Base-by-base conservation (phyloP, 2,113 vertebrate species). In the Gallinago undulata region DNA sequence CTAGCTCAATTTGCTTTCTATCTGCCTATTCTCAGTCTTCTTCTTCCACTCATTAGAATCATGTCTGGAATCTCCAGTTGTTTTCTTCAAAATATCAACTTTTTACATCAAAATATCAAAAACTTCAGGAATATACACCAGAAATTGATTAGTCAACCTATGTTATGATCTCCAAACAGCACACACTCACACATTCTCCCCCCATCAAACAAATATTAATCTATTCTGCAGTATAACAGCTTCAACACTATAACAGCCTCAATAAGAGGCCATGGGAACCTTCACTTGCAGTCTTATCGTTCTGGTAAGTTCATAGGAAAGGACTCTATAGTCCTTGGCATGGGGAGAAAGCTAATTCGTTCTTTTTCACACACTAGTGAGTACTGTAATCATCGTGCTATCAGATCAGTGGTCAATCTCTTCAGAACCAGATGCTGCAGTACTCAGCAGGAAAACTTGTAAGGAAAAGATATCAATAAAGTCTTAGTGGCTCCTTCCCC, bases 211-310 rank as follows among this genome's bases (percentile, higher is more conserved):
- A 37, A 67, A 73, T 73, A 28, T 21, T 55, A 41, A 78, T 37
- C 22, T 55, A 41, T n/a, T 31, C 43, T 11, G 55, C 5, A 33
- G 23, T 33, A 19, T 37, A 89, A 43, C 18, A 89, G 15, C 35
- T 84, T 84, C 35, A 63, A 19, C 6, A 19, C 18, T 23, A 5
- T 22, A 60, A 86, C 30, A 55, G 7, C 4, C 27, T 62, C 31
- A 69, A 43, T 35, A 56, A 0, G 2, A 84, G 19, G 27, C 18
- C n/a, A 78, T 0, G 0, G 15, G 30, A 88, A 74, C 50, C 5
- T 55, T 89, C 10, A 15, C 21, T 30, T 30, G 31, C 16, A 37
- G 22, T 30, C 13, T 30, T 13, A 23, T 37, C 7, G 27, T n/a
- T 72, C n/a, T 39, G 22, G 5, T 27, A 83, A 83, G 11, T 28